Conservation (phyloP, 2,113 vertebrate genomes). For the Edolisoma coerulescens region DNA sequence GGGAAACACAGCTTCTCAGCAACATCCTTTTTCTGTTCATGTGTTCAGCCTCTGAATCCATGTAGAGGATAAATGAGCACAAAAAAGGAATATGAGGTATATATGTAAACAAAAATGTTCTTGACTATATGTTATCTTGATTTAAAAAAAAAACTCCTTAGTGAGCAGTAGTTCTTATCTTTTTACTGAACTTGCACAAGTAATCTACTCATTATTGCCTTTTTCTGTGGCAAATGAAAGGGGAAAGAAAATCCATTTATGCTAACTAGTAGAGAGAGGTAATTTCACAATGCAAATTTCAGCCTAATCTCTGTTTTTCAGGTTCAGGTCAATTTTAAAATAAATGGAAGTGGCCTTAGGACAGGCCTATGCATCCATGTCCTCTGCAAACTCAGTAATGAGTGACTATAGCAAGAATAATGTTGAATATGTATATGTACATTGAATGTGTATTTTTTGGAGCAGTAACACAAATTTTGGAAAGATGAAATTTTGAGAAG, state of each 20-base stretch:
- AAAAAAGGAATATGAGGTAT: background rate
- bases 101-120: background rate
- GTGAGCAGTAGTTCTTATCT: background rate
- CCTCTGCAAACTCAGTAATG: background rate
- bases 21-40: background rate
- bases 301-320: background rate
- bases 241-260: background rate
- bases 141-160: background rate
- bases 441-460: background rate
- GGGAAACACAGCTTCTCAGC: background rate
- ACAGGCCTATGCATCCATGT: background rate
- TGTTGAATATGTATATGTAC: background rate
- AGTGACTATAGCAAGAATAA: background rate
- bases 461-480: background rate
- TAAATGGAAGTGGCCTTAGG: background rate
- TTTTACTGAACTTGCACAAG: background rate
- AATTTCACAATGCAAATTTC: background rate
- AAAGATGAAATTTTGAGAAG: background rate
- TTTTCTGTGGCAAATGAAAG: background rate
- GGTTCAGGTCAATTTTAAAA: background rate
- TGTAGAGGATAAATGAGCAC: background rate
- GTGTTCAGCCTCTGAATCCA: background rate
- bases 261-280: background rate
- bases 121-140: background rate
- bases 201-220: background rate